Base-by-base conservation (phyloP, 2,113 vertebrate genomes). In the Aphyosemion australe region DNA sequence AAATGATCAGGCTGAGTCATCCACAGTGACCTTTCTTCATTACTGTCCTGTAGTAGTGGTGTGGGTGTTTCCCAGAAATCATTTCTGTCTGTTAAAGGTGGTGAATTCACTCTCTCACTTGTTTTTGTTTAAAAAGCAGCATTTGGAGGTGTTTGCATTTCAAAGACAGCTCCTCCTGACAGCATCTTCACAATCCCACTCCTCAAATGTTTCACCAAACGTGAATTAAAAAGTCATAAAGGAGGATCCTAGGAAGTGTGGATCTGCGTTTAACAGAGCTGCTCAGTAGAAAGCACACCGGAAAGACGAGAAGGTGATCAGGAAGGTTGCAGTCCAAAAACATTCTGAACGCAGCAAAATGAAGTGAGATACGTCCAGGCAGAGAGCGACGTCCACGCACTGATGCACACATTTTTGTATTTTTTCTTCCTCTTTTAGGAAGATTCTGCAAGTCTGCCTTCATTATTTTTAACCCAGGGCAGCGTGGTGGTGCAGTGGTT, bases 1-100 rank as follows among this genome's bases (percentile, higher is more conserved):
- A 8, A 51, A 61, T 70, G 57, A 63, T 41, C 41, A 43, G n/a
- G n/a, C 43, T 72, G 77, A 86, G 41, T 82, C 75, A 73, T 67
- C 61, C 54, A 43, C 59, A 51, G 69, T 61, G 54, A 54, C 61
- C 61, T 71, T 79, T 69, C 56, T 72, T 53, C 47, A 56, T 65
- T 19, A 18, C 45, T 79, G 79, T 57, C 8, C 43, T 14, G 48
- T 48, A 39, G 12, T 34, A 69, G 31, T 6, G 10, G 61, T 64
- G 73, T 78, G 50, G 32, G 77, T 50, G 63, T 59, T 19, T 65
- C 62, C 61, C 41, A 42, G 60, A 74, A 74, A 74, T 69, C 37
- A 54, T 8, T 43, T 49, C 18, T 45, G 26, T 54, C 65, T 31
- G 31, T 64, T 57, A 43, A 65, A 63, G 43, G 39, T 32, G 16